phyloP scores from a whole-genome alignment of 2,797 vertebrate genomes.

The Rhynchotus rufescens region DNA sequence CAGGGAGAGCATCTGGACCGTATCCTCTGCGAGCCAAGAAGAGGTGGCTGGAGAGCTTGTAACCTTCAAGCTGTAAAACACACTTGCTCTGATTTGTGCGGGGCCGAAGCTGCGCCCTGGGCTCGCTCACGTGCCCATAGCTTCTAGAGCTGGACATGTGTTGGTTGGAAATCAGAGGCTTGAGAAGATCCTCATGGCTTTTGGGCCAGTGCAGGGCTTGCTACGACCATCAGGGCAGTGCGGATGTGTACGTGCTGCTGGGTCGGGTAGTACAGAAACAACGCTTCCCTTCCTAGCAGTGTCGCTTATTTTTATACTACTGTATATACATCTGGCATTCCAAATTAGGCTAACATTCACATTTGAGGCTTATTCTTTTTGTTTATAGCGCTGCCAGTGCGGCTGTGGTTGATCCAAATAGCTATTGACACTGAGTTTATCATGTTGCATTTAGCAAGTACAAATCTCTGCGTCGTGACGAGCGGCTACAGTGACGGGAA shows the following conservation, averaged over 20 bases:
- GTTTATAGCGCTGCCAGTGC: background rate
- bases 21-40: background rate
- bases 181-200: background rate
- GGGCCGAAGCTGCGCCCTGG: background rate
- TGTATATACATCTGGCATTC: background rate
- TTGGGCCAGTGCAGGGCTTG: background rate
- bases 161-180: background rate
- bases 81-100: background rate
- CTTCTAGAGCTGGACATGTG: background rate
- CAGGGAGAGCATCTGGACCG: no score
- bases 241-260: accelerated
- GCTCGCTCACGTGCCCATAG: accelerated
- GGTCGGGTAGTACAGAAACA: background rate
- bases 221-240: accelerated
- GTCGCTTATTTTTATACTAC: background rate
- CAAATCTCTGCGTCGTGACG: accelerated
- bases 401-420: background rate
- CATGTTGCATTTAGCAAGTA: background rate
- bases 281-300: background rate
- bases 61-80: background rate
- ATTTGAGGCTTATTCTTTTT: background rate
- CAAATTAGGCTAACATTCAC: background rate
- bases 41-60: background rate
- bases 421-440: background rate
- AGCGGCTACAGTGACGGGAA: background rate